A percentile compares a stretch with the other conserved stretches of the same genome.
Conservation (phyloP, 2,888 invertebrate genomes). For the Nephrotoma flavescens region DNA sequence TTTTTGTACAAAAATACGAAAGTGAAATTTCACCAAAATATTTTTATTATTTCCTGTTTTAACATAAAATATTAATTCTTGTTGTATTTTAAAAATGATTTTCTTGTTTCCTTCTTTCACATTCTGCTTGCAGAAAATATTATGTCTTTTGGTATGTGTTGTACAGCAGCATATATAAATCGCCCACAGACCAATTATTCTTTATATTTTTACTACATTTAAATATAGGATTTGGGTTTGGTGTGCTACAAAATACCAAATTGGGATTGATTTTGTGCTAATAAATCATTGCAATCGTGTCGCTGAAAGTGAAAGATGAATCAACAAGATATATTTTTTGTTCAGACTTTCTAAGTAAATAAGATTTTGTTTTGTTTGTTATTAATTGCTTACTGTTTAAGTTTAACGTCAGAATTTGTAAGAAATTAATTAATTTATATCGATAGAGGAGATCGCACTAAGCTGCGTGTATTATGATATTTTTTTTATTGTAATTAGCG, state of each 20-base stretch:
- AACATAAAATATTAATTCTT: background rate
- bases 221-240: background rate
- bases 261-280: background rate
- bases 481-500: too few species aligned
- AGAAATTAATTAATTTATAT: too few species aligned
- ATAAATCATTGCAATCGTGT: background rate
- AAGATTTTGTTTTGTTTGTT: background rate
- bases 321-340: background rate
- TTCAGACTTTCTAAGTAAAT: background rate
- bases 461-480: too few species aligned
- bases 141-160: background rate
- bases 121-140: background rate
- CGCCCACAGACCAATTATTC: background rate
- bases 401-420: background rate
- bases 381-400: background rate
- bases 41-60: constrained; percentile 1
- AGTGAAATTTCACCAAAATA: constrained; percentile 6
- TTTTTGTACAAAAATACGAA: background rate
- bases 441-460: too few species aligned
- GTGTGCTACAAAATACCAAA: background rate
- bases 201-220: background rate
- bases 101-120: constrained; percentile 7
- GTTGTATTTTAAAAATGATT: background rate
- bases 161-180: background rate
- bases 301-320: background rate